A percentile compares a stretch with the other conserved stretches of the same genome.
These are phyloP conservation scores for Andrena chrysosceles DNA, from an alignment of 2,888 invertebrate genomes.

Conservation along the genomic window DNA sequence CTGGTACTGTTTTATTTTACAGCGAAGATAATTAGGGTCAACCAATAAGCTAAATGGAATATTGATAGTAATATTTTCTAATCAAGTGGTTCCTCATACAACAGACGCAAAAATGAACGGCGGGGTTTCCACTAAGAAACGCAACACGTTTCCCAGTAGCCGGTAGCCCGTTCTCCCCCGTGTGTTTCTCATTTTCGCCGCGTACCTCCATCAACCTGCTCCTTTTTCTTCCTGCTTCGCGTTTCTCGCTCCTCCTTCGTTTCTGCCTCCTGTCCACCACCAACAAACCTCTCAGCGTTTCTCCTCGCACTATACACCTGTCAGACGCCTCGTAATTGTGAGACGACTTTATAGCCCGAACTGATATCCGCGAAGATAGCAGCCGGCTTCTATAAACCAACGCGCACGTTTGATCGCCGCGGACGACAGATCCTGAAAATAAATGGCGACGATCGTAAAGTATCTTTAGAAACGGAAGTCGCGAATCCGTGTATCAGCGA, in stretches of 20 bases:
- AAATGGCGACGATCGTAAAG: slow-evolving; percentile 33
- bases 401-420: slow-evolving; percentile 55
- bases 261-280: slow-evolving; percentile 55
- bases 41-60: background rate
- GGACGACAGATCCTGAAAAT: slow-evolving; percentile 52
- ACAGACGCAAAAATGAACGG: background rate
- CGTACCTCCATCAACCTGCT: slow-evolving; percentile 44
- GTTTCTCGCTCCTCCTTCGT: slow-evolving; percentile 56
- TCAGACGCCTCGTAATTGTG: slow-evolving; percentile 70
- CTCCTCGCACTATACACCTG: slow-evolving; percentile 70
- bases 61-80: background rate
- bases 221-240: slow-evolving; percentile 27
- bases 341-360: slow-evolving; percentile 70
- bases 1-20: too few species aligned
- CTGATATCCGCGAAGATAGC: slow-evolving; percentile 69
- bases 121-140: slow-evolving; percentile 3
- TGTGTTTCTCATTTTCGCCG: slow-evolving; percentile 47
- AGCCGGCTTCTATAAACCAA: slow-evolving; percentile 42
- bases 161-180: slow-evolving; percentile 2
- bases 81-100: background rate
- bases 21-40: too few species aligned
- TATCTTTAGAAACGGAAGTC: slow-evolving; percentile 55
- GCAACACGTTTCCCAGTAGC: slow-evolving; percentile 26
- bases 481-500: slow-evolving; percentile 6
- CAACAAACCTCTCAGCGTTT: slow-evolving; percentile 71